Evolutionary conservation across 2,797 vertebrate species (phyloP), one percentile per base, ranked within the genome.

Genomic region (Mus minutoides): DNA sequence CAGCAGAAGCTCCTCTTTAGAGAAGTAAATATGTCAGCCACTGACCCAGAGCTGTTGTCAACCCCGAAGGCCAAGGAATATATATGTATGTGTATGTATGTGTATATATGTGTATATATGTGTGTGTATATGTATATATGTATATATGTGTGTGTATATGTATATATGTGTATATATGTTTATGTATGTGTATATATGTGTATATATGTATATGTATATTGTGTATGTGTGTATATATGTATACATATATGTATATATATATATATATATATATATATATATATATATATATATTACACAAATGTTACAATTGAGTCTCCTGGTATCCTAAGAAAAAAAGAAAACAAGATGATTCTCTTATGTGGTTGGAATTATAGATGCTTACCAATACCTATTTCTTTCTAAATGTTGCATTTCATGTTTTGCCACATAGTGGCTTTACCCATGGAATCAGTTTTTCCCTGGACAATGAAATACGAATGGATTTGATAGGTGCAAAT

Each of bases 1-100:
- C 95, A 96, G 52, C 83, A 92, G 89, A 78, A 96, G 34, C 82
- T 97, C 69, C 79, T 71, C 80, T 94, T 97, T 77, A 92, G 95
- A 95, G 95, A 93, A 95, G 78, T 58, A 56, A 94, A 76, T 17
- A 34, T 0, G 43, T 19, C 13, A 79, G 78, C 3, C 56, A 64
- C n/a, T 58, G 26, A 43, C 54, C 29, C 77, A 71, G n/a, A 83
- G 54, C 21, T 78, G 9, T n/a, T 62, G 6, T 82, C 80, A 54
- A 58, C 52, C 16, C 2, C 34, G 10, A 4, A 85, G 5, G 22
- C 76, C n/a, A 86, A 87, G 78, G 62, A 91, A n/a, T 52, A 52
- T 13, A 13, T 49, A 11, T 49, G 49, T 49, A 11, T 49, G 49
- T 49, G 7, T 49, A 9, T 49, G 4, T 56, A 19, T 19, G 19